Evolutionary conservation across 2,113 vertebrate genomes (phyloP).

Genomic region (Cyphomyrus plagiostoma): DNA sequence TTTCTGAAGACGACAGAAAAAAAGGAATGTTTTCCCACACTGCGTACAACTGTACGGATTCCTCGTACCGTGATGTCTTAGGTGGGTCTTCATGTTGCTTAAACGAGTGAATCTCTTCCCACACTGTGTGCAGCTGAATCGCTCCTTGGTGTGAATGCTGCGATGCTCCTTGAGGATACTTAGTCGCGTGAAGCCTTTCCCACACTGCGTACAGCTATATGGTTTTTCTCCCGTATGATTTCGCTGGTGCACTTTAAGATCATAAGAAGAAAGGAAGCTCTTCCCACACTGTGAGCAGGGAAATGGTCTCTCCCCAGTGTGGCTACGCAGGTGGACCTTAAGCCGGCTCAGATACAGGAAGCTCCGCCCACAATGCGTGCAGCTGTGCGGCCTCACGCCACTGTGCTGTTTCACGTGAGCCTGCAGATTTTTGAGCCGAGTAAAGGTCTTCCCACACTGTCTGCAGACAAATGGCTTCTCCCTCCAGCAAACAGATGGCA

Average conservation of each 20-base stretch:
- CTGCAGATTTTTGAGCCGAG: slow-evolving; percentile 60
- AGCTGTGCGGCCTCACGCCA: slow-evolving; percentile 62
- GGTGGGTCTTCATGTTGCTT: slow-evolving; percentile 66
- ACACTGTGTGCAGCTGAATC: slow-evolving; percentile 67
- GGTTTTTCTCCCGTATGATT: slow-evolving; percentile 55
- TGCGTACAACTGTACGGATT: slow-evolving; percentile 62
- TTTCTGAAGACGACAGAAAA: slow-evolving; percentile 67
- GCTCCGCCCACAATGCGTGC: slow-evolving; percentile 58
- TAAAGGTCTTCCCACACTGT: slow-evolving; percentile 65
- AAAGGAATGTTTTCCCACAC: slow-evolving; percentile 74
- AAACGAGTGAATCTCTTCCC: slow-evolving; percentile 65
- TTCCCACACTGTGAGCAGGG: slow-evolving; percentile 55
- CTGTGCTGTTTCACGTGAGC: slow-evolving; percentile 65
- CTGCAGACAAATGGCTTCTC: slow-evolving; percentile 61
- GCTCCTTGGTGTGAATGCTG: slow-evolving; percentile 72
- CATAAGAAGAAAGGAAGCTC: slow-evolving; percentile 47
- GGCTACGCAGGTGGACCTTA: slow-evolving; percentile 22
- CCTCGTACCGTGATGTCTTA: slow-evolving; percentile 61
- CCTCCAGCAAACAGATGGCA: slow-evolving; percentile 56
- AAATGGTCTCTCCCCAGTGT: slow-evolving; percentile 46
- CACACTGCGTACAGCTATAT: slow-evolving; percentile 56
- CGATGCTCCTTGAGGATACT: slow-evolving; percentile 60
- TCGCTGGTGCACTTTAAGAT: slow-evolving; percentile 56
- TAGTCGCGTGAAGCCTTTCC: slow-evolving; percentile 54
- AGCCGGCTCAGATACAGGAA: slow-evolving; percentile 36